These are phyloP conservation scores for Trachythela sp. DNA, from an alignment of 64 coral and sea anemone genomes.

Conservation along the genomic window DNA sequence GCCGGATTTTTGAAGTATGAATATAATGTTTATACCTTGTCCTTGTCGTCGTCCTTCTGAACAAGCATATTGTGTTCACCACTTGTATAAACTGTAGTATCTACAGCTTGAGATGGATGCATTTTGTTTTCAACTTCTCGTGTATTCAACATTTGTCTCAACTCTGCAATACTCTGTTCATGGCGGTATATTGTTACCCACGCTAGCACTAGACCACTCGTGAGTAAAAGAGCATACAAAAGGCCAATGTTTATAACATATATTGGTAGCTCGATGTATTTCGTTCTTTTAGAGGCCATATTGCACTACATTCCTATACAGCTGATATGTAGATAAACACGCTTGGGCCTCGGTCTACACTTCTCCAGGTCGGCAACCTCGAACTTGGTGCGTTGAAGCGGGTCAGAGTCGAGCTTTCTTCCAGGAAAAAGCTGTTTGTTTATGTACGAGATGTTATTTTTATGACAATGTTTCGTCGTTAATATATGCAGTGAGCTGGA, in stretches of 20 bases:
- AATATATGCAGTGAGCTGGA: too few species aligned
- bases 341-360: not conserved
- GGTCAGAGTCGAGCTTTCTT: not conserved
- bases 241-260: not conserved
- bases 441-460: not conserved
- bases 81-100: not conserved
- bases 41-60: not conserved
- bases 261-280: not conserved
- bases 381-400: too few species aligned
- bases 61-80: not conserved
- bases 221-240: not conserved
- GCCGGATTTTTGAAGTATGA: not conserved
- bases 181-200: slow-evolving; percentile 17
- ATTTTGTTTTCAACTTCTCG: not conserved
- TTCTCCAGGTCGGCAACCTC: too few species aligned
- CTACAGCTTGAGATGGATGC: not conserved
- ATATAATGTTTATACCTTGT: not conserved
- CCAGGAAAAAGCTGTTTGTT: not conserved
- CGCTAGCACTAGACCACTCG: slow-evolving; percentile 21
- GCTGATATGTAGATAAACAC: not conserved
- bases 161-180: not conserved
- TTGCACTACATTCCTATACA: not conserved
- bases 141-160: not conserved
- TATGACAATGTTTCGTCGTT: too few species aligned
- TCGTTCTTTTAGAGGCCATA: not conserved